A percentile compares a stretch with the other conserved stretches of the same genome.
Evolutionary conservation across 1,140 invertebrate genomes (phyloP).

Genomic region (Dinoponera quadriceps): DNA sequence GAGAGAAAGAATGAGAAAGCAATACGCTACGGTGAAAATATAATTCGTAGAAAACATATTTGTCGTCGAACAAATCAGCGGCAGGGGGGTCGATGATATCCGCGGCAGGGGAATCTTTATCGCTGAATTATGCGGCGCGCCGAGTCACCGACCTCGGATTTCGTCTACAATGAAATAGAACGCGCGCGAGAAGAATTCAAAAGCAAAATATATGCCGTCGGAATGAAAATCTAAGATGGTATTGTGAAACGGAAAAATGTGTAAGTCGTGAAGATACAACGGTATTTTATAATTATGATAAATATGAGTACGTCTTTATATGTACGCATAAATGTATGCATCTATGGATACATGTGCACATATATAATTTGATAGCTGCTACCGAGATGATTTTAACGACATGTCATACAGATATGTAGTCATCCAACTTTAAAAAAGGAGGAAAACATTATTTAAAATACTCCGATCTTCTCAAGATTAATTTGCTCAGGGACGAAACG

Average conservation of each 20-base stretch:
- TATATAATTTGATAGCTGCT: too few relatives aligned
- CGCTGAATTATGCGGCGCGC: conserved; percentile 46
- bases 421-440: too few relatives aligned
- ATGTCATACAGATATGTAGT: too few relatives aligned
- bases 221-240: not conserved
- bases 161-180: conserved; percentile 27
- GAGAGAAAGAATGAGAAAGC: not conserved
- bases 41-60: conserved; percentile 29
- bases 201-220: not conserved
- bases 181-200: conserved; percentile 25
- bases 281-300: too few relatives aligned
- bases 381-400: too few relatives aligned
- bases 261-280: too few relatives aligned
- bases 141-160: conserved; percentile 52
- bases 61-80: conserved; percentile 41
- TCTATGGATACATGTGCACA: too few relatives aligned
- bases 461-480: too few relatives aligned
- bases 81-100: conserved; percentile 28
- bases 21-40: conserved; percentile 5
- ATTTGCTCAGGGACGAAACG: too few relatives aligned
- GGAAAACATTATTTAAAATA: too few relatives aligned
- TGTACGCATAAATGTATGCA: too few relatives aligned
- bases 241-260: not conserved
- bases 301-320: too few relatives aligned
- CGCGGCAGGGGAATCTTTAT: conserved; percentile 35